Base-by-base conservation (phyloP, 2,113 vertebrate species). In the Noturus placidus region DNA sequence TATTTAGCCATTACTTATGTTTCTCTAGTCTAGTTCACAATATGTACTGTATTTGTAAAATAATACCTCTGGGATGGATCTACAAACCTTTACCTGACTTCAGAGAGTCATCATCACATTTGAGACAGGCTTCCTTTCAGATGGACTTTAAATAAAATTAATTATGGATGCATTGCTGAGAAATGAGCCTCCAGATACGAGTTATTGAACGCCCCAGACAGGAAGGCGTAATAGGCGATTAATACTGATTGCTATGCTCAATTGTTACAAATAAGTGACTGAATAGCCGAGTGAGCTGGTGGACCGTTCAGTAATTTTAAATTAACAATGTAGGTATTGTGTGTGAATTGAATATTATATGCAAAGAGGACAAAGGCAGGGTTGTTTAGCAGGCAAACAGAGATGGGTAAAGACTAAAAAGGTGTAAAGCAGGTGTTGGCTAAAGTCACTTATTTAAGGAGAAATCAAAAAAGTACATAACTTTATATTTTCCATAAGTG, bases 31-130 rank as follows among this genome's bases (percentile, higher is more conserved):
- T 65, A 70, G 27, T 65, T 61, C 35, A 46, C 35, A 74, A 56
- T 56, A 72, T 38, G 30, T 38, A 72, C 30, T 84, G 69, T 72
- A 61, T 82, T 61, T 25, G 33, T 42, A 82, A 82, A 82, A 61
- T 82, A 82, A 82, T 82, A 61, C 56, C 30, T 78, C 76, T 59
- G 52, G 22, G 50, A 56, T 17, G 1, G 52, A 20, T 27, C 19
- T 38, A 81, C 79, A 81, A 61, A 15, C 56, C 19, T 61, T 10
- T 82, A 82, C 79, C 79, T 27, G 79, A 42, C 56, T 15, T 82
- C 54, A 15, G 17, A 57, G 78, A 30, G 11, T 19, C 20, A 56
- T n/a, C 38, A 46, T 13, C 50, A 56, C 33, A 38, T 56, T 14
- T 35, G 30, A 80, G 54, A 59, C 20, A 5, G 0, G 20, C 38